Base-by-base conservation (phyloP, 2,797 vertebrate genomes). In the Sebastolobus alascanus region DNA sequence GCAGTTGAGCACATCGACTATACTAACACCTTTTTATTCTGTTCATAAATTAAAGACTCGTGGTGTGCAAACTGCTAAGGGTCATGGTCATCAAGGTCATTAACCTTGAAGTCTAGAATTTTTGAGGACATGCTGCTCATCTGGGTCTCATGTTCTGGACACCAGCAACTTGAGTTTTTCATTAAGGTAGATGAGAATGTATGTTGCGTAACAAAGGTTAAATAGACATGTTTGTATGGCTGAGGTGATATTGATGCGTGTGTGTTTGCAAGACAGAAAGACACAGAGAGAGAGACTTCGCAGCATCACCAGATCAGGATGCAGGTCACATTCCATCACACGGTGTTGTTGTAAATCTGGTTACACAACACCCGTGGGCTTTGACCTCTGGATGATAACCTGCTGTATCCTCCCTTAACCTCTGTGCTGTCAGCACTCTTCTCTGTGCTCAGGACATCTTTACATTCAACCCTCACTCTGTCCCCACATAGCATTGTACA, bases 321-420 rank as follows among this genome's bases (percentile, higher is more conserved):
- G 64, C 68, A 71, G 68, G 84, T 87, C 80, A 87, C 73, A 85
- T 70, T 82, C 54, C 38, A n/a, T 14, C 71, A 64, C 56, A 31
- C 12, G 18, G 67, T 56, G 67, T 59, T 63, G 31, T 20, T 76
- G 77, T 78, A 71, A 76, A 89, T 90, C 73, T 79, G 69, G 65
- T 90, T 90, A 83, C 80, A 82, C 63, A 89, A 92, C 72, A 55
- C 5, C 1, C 4, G 3, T 68, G 65, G 60, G 43, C 70, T 66
- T 5, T 25, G 33, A 37, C 84, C 78, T 87, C 61, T 46, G 68
- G 58, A 68, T 79, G 68, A 77, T 72, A 71, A 71, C 84, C 60
- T 65, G 66, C 70, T 11, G 68, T 66, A 25, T 43, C 55, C 69
- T 75, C 71, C 18, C 12, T n/a, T 31, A 10, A 70, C 54, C 56